Base-by-base conservation (phyloP, 53 echinoderm and acorn worm species). In the Arbacia lixula region DNA sequence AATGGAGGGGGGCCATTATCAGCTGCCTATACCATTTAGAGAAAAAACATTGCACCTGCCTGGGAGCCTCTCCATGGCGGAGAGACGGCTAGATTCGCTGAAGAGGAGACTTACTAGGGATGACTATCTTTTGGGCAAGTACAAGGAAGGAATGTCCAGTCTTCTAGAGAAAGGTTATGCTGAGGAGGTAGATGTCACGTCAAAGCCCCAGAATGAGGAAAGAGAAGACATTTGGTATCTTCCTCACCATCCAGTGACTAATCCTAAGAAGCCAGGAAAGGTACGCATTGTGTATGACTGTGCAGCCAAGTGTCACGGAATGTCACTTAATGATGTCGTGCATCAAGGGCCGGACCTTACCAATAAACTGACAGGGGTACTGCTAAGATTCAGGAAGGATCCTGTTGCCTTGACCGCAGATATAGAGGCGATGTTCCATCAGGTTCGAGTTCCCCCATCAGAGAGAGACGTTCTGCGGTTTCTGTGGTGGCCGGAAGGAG, bases 351-450 rank as follows among this genome's bases (percentile, higher is more conserved):
- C 85, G 20, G 61, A 79, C 37, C 63, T 85, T n/a, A 89, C 85
- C 20, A 85, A 89, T 60, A 66, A 34, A 36, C 33, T 90, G 50
- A 49, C 71, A 55, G 85, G 68, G 12, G 85, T 75, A 33, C 55
- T 75, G 4, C 75, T 75, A 6, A 4, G 75, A 31, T 75, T 75
- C 55, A 27, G 54, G 20, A 53, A 53, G 75, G 75, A 75, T 16
- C 69, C 75, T 2, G 33, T 75, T 75, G 75, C 55, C 17, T 17
- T 53, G 31, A 76, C 68, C 33, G 87, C 84, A 9, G 87, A 84
- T 36, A 87, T 84, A 30, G 78, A 87, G 52, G 84, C 84, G 14
- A 91, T 91, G 91, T 91, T 87, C 66, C 73, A 86, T 62, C 91
- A 91, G 57, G 91, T 91, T 17, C 49, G 74, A 62, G 90, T 90